Percentiles rank a stretch among this genome's conserved stretches.
Evolutionary conservation across 2,113 vertebrate species (phyloP).

Genomic region (Ochotona princeps): DNA sequence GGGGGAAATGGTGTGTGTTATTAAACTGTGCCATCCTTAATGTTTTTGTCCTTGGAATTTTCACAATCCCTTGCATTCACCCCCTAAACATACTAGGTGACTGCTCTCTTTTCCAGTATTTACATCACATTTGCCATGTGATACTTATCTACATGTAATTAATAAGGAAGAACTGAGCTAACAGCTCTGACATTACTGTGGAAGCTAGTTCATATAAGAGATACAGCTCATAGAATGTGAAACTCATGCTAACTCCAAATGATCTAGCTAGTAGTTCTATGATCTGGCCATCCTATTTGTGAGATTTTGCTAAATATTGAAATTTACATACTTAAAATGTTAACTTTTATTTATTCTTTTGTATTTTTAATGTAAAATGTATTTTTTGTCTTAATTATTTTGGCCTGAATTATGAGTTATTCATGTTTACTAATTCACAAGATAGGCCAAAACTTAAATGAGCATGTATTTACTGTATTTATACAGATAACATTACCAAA

Average conservation of each 20-base stretch:
- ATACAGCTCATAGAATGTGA: neutral
- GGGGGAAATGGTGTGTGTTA: slow-evolving; percentile 63
- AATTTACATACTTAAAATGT: neutral
- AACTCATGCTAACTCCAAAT: neutral
- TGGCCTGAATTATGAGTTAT: slow-evolving; percentile 49
- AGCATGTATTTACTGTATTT: neutral
- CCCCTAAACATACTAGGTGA: neutral
- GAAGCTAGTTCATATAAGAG: neutral
- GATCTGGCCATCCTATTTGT: neutral
- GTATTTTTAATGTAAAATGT: slow-evolving; percentile 29
- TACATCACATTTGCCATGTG: slow-evolving; percentile 14
- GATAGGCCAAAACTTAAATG: neutral
- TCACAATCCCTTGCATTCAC: slow-evolving; percentile 1
- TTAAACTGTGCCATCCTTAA: neutral
- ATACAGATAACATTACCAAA: neutral
- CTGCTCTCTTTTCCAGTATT: neutral
- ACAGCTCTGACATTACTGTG: neutral
- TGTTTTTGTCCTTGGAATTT: neutral
- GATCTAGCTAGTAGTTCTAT: neutral
- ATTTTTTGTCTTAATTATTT: slow-evolving; percentile 41
- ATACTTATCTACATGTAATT: slow-evolving; percentile 16
- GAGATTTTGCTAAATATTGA: slow-evolving; percentile 2
- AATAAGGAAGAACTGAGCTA: neutral
- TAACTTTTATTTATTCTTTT: slow-evolving; percentile 1
- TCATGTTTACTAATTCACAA: neutral